Percentiles rank a stretch among this genome's conserved stretches.
These are phyloP conservation scores for Ciona savignyi DNA, from an alignment of 23 tunicate genomes.

Conservation along the genomic window DNA sequence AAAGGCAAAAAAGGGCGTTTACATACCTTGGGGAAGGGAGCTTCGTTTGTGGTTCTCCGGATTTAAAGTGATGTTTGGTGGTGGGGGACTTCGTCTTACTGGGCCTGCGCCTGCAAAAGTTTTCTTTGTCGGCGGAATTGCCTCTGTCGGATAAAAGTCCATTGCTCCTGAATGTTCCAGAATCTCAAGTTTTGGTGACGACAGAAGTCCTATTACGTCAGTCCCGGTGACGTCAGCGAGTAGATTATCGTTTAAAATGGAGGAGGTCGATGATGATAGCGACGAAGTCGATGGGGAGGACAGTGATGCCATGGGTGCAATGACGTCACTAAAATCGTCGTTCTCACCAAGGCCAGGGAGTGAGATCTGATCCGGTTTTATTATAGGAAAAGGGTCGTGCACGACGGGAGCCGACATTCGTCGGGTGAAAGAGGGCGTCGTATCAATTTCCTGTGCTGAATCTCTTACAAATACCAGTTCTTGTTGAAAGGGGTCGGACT, in stretches of 20 bases:
- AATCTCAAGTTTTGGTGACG: conserved; percentile 33
- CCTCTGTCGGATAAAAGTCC: conserved; percentile 2
- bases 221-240: conserved; percentile 33
- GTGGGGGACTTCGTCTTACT: conserved; percentile 89
- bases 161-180: conserved; percentile 7
- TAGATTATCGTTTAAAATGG: conserved; percentile 39
- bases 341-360: conserved; percentile 26
- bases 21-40: conserved; percentile 67
- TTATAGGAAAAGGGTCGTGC: conserved; percentile 42
- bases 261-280: conserved; percentile 39
- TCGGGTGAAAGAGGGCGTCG: conserved; percentile 3
- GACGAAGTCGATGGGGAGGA: conserved; percentile 47
- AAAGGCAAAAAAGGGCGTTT: no score
- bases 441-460: conserved; percentile 30
- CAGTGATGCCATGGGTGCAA: conserved; percentile 50
- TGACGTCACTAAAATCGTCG: conserved; percentile 33
- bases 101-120: conserved; percentile 33
- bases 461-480: conserved; percentile 79
- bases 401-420: conserved; percentile 31
- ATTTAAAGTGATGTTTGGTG: conserved; percentile 88
- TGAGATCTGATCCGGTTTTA: conserved; percentile 53
- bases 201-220: conserved; percentile 43
- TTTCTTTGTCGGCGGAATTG: conserved; percentile 8
- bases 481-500: conserved; percentile 37
- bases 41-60: conserved; percentile 76